These are phyloP conservation scores for Rhinatrema bivittatum DNA, from an alignment of 2,797 vertebrate genomes.

Conservation along the genomic window DNA sequence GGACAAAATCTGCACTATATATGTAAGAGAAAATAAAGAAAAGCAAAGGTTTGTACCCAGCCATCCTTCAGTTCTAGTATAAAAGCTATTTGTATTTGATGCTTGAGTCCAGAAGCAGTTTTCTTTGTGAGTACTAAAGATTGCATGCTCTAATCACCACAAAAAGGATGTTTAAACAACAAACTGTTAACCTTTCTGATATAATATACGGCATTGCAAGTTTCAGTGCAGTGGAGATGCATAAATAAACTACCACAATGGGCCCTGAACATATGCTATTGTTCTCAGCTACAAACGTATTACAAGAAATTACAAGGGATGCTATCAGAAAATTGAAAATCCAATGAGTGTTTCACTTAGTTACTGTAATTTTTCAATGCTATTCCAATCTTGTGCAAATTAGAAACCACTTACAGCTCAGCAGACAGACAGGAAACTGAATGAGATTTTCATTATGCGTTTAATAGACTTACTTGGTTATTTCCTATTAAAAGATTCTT, in stretches of 20 bases:
- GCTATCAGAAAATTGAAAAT: slow-evolving; percentile 65
- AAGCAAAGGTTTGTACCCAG: too few species aligned
- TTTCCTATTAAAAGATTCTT: slow-evolving; percentile 42
- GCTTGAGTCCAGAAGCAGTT: too few species aligned
- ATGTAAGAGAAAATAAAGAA: too few species aligned
- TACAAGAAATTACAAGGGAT: slow-evolving; percentile 60
- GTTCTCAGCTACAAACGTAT: slow-evolving; percentile 32
- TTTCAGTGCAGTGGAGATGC: slow-evolving; percentile 1
- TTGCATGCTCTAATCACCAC: too few species aligned
- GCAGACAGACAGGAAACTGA: slow-evolving; percentile 47
- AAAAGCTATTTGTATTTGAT: too few species aligned
- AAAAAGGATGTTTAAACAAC: neutral
- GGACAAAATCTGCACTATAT: too few species aligned
- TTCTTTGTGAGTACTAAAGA: too few species aligned
- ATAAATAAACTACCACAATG: slow-evolving; percentile 12
- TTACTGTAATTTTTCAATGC: slow-evolving; percentile 61
- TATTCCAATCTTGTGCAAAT: slow-evolving; percentile 58
- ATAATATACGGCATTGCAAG: slow-evolving; percentile 19
- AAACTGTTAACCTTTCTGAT: neutral
- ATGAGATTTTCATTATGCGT: slow-evolving; percentile 51
- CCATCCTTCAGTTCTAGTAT: too few species aligned
- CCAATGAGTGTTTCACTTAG: slow-evolving; percentile 52
- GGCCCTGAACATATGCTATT: slow-evolving; percentile 44
- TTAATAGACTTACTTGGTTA: slow-evolving; percentile 47
- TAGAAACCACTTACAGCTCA: slow-evolving; percentile 55